Conservation (phyloP, 2,113 vertebrate genomes). For the Axis porcinus region DNA sequence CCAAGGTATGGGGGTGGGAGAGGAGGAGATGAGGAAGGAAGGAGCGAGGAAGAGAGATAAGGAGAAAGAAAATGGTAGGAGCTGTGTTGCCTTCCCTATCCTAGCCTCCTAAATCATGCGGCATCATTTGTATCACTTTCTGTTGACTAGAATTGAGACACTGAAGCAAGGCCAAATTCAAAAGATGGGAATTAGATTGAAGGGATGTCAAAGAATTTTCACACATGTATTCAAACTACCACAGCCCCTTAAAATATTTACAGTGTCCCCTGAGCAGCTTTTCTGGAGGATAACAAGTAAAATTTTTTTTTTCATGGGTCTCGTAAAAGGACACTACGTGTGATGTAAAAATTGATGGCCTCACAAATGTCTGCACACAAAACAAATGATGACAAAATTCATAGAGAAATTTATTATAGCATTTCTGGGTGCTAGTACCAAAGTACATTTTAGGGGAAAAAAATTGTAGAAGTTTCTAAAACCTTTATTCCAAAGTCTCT, state of each 20-base stretch:
- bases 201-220: neutral
- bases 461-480: neutral
- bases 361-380: neutral
- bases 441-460: neutral
- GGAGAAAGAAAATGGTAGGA: neutral
- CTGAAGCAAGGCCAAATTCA: neutral
- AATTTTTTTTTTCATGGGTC: neutral
- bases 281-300: conserved; percentile 41
- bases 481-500: neutral
- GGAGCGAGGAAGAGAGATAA: neutral
- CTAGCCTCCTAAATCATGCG: neutral
- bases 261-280: neutral
- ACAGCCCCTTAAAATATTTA: conserved; percentile 6
- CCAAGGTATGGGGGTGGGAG: neutral
- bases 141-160: neutral
- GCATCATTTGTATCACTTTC: neutral
- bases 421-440: neutral
- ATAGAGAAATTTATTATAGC: neutral
- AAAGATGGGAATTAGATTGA: neutral
- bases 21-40: neutral
- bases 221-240: conserved; percentile 3
- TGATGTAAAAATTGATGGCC: conserved; percentile 17
- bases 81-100: neutral
- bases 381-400: neutral
- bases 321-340: conserved; percentile 1